Conservation (phyloP, 2,113 vertebrate species). For the Lycocorax pyrrhopterus region DNA sequence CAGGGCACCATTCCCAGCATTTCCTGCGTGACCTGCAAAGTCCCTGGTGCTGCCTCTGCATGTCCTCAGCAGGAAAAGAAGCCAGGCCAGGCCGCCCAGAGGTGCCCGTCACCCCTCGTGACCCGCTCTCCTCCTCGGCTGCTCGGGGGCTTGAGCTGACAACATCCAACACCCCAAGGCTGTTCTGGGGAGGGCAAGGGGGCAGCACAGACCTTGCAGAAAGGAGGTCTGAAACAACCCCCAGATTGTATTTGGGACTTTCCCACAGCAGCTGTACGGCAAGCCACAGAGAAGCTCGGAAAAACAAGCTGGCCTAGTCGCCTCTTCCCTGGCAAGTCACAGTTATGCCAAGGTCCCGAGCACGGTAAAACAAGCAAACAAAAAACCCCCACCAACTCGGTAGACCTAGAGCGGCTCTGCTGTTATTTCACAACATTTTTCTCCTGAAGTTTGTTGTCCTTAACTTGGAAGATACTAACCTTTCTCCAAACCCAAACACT, state of each 20-base stretch:
- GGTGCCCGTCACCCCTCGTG: background rate
- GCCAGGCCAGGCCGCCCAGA: background rate
- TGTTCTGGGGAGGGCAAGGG: fast-evolving
- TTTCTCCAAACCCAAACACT: background rate
- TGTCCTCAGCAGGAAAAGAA: background rate
- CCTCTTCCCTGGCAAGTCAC: background rate
- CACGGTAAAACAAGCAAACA: background rate
- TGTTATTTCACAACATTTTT: background rate
- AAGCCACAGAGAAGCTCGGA: background rate
- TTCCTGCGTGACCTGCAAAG: background rate
- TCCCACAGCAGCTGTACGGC: background rate
- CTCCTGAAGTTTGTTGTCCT: background rate
- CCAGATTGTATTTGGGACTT: background rate
- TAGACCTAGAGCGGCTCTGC: background rate
- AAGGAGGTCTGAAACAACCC: background rate
- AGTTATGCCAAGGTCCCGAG: background rate
- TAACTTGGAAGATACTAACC: background rate
- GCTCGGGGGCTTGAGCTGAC: background rate
- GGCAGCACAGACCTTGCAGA: background rate
- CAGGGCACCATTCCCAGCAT: background rate
- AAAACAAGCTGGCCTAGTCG: background rate
- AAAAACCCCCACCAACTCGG: fast-evolving
- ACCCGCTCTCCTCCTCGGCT: fast-evolving
- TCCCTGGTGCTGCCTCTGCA: background rate
- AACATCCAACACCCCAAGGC: background rate